Base-by-base conservation (phyloP, 2,888 invertebrate species). In the Papilio elwesi region DNA sequence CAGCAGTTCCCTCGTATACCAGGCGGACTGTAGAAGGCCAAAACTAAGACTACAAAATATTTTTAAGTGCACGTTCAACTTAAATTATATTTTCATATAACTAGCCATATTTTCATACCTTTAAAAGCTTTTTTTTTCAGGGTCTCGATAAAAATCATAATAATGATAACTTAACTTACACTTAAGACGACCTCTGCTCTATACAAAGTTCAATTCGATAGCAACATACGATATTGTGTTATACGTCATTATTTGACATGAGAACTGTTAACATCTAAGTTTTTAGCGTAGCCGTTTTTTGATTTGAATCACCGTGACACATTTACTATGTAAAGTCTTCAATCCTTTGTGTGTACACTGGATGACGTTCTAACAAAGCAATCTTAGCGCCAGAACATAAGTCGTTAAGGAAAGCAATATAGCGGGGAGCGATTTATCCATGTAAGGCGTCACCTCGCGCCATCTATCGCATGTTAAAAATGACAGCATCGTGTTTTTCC, bases 341-440 rank as follows among this genome's bases (percentile, higher is more conserved):
- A 15, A 43, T 43, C 43, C 15, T 62, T 62, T 43, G 43, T 57
- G 11, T 59, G 38, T 43, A 43, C 11, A 43, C 15, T 62, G 43
- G n/a, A 59, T 59, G 38, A 9, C 43, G 59, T 51, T 57, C 15
- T 68, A 55, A 57, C 57, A 57, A 68, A 68, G 68, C 26, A 68
- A 68, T 89, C 87, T 91, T 90, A 90, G 90, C 87, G 83, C 10
- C 48, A 70, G 83, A 83, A 85, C 82, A 84, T 84, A 89, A 87
- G 89, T 91, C 91, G 91, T 92, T 92, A 92, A 86, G 90, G 89
- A 87, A 89, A 88, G 84, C 90, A 91, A 92, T 91, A 92, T 91
- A 90, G 83, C 90, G 89, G 79, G 78, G 84, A 75, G 84, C 80
- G 90, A 92, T 92, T 91, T 91, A 87, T 82, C 81, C 81, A 79